phyloP scores from a whole-genome alignment of 2,113 vertebrate genomes.

The Onychorhynchus coronatus region DNA sequence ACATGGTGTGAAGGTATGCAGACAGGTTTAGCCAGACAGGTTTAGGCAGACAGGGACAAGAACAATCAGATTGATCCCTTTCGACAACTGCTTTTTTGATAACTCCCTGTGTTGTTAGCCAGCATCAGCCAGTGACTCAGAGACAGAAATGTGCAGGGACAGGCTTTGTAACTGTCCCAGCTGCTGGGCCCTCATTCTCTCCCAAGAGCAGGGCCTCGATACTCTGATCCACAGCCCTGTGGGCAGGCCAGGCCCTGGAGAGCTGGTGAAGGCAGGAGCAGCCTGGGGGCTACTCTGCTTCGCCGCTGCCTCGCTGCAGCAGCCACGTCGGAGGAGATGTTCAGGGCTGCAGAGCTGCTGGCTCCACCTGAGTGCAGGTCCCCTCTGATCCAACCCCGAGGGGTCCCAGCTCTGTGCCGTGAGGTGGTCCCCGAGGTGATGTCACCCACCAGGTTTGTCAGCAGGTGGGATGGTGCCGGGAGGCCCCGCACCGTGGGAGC shows the following conservation, averaged over 20 bases:
- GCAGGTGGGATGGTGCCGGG: neutral
- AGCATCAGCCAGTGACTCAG: neutral
- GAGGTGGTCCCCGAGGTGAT: neutral
- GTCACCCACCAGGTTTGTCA: neutral
- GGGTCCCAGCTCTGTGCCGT: neutral
- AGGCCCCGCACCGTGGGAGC: fast-evolving
- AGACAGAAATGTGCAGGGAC: neutral
- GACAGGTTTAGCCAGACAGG: constrained; percentile 13
- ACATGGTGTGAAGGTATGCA: neutral
- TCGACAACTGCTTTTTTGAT: neutral
- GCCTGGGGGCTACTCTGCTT: neutral
- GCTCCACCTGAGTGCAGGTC: neutral
- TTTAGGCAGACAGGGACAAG: neutral
- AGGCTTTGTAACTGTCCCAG: neutral
- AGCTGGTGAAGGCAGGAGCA: neutral
- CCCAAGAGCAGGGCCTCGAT: neutral
- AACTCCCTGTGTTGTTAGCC: neutral
- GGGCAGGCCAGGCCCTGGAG: neutral
- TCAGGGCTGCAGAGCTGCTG: neutral
- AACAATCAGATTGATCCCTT: constrained; percentile 11
- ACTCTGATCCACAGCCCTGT: fast-evolving
- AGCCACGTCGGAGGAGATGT: neutral
- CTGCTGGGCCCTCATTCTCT: neutral
- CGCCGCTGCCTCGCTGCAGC: fast-evolving
- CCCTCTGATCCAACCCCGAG: neutral